A percentile compares a stretch with the other conserved stretches of the same genome.
phyloP scores from a whole-genome alignment of 1,140 invertebrate species.

The Sitodiplosis mosellana region DNA sequence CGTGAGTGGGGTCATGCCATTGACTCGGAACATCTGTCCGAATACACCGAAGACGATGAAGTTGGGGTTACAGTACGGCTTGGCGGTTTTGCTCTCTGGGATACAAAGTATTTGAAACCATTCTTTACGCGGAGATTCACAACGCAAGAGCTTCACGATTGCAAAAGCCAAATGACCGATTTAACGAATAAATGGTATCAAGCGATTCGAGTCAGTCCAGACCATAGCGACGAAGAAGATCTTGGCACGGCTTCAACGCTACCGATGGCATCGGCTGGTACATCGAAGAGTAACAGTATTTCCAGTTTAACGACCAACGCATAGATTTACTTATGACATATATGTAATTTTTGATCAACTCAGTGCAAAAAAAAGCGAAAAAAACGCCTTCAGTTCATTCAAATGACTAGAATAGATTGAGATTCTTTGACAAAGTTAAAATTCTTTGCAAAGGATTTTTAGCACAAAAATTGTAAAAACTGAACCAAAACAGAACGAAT shows the following conservation, averaged over 20 bases:
- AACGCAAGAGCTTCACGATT: slow-evolving; percentile 84
- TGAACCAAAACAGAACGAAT: too few species aligned
- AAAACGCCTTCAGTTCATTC: too few species aligned
- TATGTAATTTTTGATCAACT: too few species aligned
- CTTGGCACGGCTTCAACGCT: slow-evolving; percentile 6
- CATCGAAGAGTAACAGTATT: background rate
- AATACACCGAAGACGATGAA: slow-evolving; percentile 86
- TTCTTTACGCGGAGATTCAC: slow-evolving; percentile 91
- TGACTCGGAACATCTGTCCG: slow-evolving; percentile 88
- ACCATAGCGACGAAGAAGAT: slow-evolving; percentile 41
- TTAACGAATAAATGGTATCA: slow-evolving; percentile 94
- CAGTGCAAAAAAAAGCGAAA: too few species aligned
- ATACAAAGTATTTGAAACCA: slow-evolving; percentile 85
- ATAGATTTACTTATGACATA: too few species aligned
- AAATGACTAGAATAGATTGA: too few species aligned
- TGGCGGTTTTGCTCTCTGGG: slow-evolving; percentile 72
- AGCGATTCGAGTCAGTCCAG: slow-evolving; percentile 65
- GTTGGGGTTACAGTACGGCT: slow-evolving; percentile 39
- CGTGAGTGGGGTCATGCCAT: slow-evolving; percentile 94
- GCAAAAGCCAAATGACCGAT: slow-evolving; percentile 89
- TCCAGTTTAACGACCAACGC: too few species aligned
- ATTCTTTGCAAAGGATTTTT: too few species aligned
- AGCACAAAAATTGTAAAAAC: too few species aligned
- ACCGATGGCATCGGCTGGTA: background rate
- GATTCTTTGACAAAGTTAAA: too few species aligned